Percentiles rank a stretch among this genome's conserved stretches.
Conservation (phyloP, 1,140 invertebrate species). For the Drosophila gunungcola region DNA sequence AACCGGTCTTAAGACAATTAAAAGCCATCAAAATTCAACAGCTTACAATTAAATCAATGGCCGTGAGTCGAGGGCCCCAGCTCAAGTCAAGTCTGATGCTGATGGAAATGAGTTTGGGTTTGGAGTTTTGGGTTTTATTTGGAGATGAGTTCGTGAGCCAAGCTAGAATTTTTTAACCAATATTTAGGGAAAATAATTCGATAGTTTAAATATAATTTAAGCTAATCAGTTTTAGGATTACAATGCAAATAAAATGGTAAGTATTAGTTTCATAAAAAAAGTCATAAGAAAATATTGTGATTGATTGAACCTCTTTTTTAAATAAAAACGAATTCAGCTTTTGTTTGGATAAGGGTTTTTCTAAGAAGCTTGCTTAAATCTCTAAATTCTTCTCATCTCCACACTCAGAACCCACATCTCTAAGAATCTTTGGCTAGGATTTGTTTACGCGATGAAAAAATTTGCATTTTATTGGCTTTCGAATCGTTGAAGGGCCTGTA, state of each 20-base stretch:
- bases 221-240: no score
- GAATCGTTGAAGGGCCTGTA: constrained; percentile 33
- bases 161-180: no score
- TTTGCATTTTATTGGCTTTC: constrained; percentile 79
- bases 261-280: no score
- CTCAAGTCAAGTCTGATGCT: constrained; percentile 23
- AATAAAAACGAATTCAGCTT: no score
- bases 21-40: constrained; percentile 80
- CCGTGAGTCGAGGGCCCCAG: constrained; percentile 18
- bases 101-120: constrained; percentile 45
- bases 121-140: constrained; percentile 13
- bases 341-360: no score
- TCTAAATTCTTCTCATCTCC: background rate
- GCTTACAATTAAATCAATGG: constrained; percentile 74
- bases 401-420: constrained; percentile 19
- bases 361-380: no score
- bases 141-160: constrained; percentile 8
- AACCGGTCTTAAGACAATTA: constrained; percentile 71
- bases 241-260: no score
- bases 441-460: constrained; percentile 66
- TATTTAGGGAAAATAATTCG: no score
- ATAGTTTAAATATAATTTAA: no score
- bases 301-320: no score
- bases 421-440: constrained; percentile 25
- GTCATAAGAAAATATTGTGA: no score